Evolutionary conservation across 2,797 vertebrate genomes (phyloP).

Genomic region (Nothura maculosa): DNA sequence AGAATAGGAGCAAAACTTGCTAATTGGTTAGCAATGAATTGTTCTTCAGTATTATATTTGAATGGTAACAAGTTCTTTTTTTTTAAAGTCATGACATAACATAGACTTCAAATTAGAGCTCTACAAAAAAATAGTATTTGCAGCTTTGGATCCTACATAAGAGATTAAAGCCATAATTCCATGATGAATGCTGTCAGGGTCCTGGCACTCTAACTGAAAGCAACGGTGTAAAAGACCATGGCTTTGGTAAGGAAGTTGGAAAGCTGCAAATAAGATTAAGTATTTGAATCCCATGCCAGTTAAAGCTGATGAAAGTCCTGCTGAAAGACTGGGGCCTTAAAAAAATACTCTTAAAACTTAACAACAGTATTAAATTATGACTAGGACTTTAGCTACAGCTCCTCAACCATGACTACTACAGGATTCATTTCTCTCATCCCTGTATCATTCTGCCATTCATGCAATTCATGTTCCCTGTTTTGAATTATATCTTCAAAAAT

Average conservation of each 20-base stretch:
- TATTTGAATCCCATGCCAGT: neutral
- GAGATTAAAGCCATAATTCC: neutral
- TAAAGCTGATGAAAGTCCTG: neutral
- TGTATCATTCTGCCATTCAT: neutral
- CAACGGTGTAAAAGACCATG: neutral
- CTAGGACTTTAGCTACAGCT: neutral
- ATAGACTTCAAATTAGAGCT: neutral
- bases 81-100: neutral
- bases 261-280: accelerated
- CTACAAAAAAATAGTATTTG: neutral
- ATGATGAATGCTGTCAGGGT: neutral
- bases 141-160: neutral
- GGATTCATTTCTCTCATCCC: neutral
- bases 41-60: neutral
- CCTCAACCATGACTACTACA: accelerated
- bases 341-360: neutral
- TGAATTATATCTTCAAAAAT: neutral
- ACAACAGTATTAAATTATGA: neutral
- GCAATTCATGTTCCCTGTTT: accelerated
- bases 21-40: neutral
- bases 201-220: neutral
- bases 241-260: neutral
- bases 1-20: neutral
- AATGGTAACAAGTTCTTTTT: neutral
- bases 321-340: neutral